Percentiles rank a stretch among this genome's conserved stretches.
Evolutionary conservation across 2,888 invertebrate species (phyloP).

Genomic region (Microplitis manilae): DNA sequence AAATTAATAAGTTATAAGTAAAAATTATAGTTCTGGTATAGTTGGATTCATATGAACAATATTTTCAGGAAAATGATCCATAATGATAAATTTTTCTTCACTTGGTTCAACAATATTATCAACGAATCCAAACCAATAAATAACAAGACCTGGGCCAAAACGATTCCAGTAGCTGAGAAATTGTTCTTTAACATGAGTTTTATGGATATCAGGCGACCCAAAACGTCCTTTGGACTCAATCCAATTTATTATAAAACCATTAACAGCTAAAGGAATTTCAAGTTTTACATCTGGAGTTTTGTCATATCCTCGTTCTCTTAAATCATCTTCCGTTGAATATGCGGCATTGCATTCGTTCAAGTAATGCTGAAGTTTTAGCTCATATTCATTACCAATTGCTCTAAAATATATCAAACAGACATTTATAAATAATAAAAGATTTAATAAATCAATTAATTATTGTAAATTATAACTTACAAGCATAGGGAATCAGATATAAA

Average conservation of each 20-base stretch:
- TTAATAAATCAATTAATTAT: background rate
- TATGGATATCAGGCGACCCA: slow-evolving; percentile 87
- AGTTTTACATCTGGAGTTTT: slow-evolving; percentile 96
- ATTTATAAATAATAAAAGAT: background rate
- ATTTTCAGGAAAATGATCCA: slow-evolving; percentile 79
- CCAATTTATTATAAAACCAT: slow-evolving; percentile 92
- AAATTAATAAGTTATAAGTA: background rate
- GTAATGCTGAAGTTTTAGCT: slow-evolving; percentile 80
- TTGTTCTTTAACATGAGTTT: slow-evolving; percentile 87
- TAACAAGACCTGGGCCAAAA: slow-evolving; percentile 94
- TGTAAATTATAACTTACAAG: slow-evolving; percentile 74
- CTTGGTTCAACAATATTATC: slow-evolving; percentile 74
- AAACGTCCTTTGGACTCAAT: slow-evolving; percentile 98
- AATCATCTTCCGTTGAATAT: slow-evolving; percentile 83
- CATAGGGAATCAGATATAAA: slow-evolving; percentile 85
- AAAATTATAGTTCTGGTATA: background rate
- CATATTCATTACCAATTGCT: slow-evolving; percentile 89
- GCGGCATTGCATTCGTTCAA: slow-evolving; percentile 76
- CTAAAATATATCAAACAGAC: slow-evolving; percentile 67
- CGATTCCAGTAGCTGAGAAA: slow-evolving; percentile 93
- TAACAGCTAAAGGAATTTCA: slow-evolving; percentile 88
- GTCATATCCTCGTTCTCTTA: slow-evolving; percentile 89
- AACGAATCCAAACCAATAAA: slow-evolving; percentile 95
- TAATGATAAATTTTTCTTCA: slow-evolving; percentile 75
- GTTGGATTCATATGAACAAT: slow-evolving; percentile 71